phyloP scores from a whole-genome alignment of 2,888 invertebrate species.

The Chorisops tibialis region DNA sequence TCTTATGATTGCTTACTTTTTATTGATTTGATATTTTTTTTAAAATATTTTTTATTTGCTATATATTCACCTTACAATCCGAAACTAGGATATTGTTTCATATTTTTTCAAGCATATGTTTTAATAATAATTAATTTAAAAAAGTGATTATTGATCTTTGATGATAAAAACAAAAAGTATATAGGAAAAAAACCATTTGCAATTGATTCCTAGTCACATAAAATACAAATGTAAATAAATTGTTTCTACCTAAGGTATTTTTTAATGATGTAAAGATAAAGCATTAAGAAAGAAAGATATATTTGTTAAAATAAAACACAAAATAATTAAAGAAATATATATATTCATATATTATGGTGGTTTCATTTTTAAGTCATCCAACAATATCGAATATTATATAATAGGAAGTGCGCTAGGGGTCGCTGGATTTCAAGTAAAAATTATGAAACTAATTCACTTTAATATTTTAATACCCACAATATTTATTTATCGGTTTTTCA shows the following conservation, averaged over 20 bases:
- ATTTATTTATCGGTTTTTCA: too few relatives aligned
- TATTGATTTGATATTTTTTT: too few relatives aligned
- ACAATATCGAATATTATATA: too few relatives aligned
- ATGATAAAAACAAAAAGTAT: neutral
- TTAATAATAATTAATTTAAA: neutral
- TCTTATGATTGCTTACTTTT: too few relatives aligned
- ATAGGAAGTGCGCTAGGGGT: too few relatives aligned
- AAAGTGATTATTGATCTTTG: neutral
- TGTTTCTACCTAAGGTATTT: conserved; percentile 26
- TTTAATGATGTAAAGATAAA: conserved; percentile 12
- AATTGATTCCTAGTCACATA: conserved; percentile 33
- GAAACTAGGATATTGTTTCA: neutral
- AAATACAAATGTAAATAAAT: conserved; percentile 7
- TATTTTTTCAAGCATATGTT: neutral
- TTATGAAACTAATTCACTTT: too few relatives aligned
- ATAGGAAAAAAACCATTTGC: conserved; percentile 22
- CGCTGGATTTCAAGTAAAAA: too few relatives aligned
- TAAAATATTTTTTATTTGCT: neutral
- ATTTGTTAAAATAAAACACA: conserved; percentile 22
- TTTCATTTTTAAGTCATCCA: too few relatives aligned
- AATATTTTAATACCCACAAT: too few relatives aligned
- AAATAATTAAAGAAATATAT: neutral
- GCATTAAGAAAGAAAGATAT: conserved; percentile 11
- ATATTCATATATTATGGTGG: too few relatives aligned
- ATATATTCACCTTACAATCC: neutral